These are phyloP conservation scores for Drosophila stalkeri DNA, from an alignment of 2,888 invertebrate genomes.

Conservation along the genomic window DNA sequence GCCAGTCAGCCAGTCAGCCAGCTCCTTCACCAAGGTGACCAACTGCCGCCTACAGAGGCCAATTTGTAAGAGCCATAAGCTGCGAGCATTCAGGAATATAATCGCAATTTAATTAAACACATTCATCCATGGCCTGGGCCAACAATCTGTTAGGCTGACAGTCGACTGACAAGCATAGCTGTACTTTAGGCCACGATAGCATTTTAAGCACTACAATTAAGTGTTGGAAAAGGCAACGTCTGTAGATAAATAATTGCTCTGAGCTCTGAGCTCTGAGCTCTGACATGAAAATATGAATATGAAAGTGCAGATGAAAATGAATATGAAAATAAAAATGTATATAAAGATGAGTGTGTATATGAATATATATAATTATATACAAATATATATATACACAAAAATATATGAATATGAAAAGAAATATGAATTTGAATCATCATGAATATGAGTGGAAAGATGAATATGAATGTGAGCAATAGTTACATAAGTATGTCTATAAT, in stretches of 20 bases:
- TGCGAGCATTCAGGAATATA: slow-evolving; percentile 13
- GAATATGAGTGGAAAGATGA: background rate
- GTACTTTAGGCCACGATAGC: background rate
- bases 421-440: background rate
- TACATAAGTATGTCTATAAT: background rate
- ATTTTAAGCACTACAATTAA: slow-evolving; percentile 3
- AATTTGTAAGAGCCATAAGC: slow-evolving; percentile 8
- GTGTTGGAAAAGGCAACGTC: background rate
- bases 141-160: slow-evolving; percentile 21
- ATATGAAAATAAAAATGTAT: background rate
- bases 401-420: background rate
- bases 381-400: too few relatives aligned
- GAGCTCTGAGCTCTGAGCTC: background rate
- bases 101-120: slow-evolving; percentile 44
- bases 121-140: slow-evolving; percentile 29
- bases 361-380: background rate
- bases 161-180: slow-evolving; percentile 27
- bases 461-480: background rate
- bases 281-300: background rate
- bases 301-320: background rate
- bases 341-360: background rate
- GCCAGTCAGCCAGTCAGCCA: background rate
- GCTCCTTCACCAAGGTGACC: slow-evolving; percentile 18
- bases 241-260: background rate
- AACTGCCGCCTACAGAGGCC: background rate